phyloP scores from a whole-genome alignment of 2,113 vertebrate species.

The Genyomyrus donnyi region DNA sequence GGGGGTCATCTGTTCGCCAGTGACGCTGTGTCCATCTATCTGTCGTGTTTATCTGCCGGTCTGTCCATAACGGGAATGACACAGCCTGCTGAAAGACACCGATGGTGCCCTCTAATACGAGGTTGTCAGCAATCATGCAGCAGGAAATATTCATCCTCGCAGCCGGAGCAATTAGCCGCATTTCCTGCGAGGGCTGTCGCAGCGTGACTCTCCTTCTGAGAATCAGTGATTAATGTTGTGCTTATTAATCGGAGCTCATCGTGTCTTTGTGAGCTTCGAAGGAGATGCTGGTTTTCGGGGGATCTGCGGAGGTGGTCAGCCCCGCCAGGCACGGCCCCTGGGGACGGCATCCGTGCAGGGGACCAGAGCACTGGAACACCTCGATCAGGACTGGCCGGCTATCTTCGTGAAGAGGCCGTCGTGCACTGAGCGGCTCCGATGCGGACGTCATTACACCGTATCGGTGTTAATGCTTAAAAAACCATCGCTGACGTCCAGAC shows the following conservation, averaged over 20 bases:
- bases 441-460: not conserved
- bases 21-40: not conserved
- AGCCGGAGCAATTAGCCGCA: constrained; percentile 97
- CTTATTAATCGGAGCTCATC: constrained; percentile 82
- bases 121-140: constrained; percentile 89
- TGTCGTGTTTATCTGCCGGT: constrained; percentile 76
- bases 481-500: constrained; percentile 44
- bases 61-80: constrained; percentile 70
- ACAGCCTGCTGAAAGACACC: constrained; percentile 87
- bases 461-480: constrained; percentile 34
- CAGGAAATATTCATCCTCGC: constrained; percentile 83
- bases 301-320: constrained; percentile 52
- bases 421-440: not conserved
- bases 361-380: not conserved
- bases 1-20: not conserved
- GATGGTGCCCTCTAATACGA: constrained; percentile 95
- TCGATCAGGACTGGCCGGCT: not conserved
- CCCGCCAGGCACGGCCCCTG: not conserved
- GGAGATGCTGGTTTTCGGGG: constrained; percentile 63
- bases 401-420: not conserved
- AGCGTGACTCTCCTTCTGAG: constrained; percentile 91
- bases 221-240: constrained; percentile 95
- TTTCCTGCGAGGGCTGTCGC: constrained; percentile 96
- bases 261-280: constrained; percentile 54
- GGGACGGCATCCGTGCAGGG: not conserved